These are phyloP conservation scores for Nudaria mundana DNA, from an alignment of 2,888 invertebrate species.

Conservation along the genomic window DNA sequence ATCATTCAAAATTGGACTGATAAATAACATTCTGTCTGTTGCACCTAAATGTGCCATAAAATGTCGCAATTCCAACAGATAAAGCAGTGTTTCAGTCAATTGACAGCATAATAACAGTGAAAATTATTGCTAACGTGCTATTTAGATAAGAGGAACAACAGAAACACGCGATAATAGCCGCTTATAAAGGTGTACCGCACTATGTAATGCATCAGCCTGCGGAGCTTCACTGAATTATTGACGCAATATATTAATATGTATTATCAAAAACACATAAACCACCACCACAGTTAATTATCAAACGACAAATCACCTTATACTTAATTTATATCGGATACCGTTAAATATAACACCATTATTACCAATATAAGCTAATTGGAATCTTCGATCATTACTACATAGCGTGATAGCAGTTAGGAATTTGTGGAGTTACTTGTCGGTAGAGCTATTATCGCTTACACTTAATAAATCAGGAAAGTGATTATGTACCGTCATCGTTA, in stretches of 20 bases:
- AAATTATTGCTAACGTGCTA: constrained; percentile 52
- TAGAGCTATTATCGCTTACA: constrained; percentile 18
- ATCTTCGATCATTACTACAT: constrained; percentile 5
- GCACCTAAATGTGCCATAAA: constrained; percentile 16
- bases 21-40: too few species aligned
- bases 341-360: constrained; percentile 15
- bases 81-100: constrained; percentile 37
- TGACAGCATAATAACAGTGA: constrained; percentile 51
- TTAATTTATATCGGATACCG: not conserved
- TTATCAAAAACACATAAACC: not conserved
- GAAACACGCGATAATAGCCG: constrained; percentile 50
- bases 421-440: constrained; percentile 14
- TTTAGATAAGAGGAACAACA: constrained; percentile 51
- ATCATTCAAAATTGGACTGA: constrained; percentile 25
- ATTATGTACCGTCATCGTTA: constrained; percentile 20
- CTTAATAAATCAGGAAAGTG: constrained; percentile 24
- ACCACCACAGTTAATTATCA: not conserved
- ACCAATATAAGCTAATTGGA: constrained; percentile 12
- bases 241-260: not conserved
- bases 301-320: too few species aligned
- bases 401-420: constrained; percentile 10
- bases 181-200: constrained; percentile 37
- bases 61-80: constrained; percentile 38
- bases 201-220: not conserved
- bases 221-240: constrained; percentile 25